Base-by-base conservation (phyloP, 1,140 invertebrate species). In the Zaprionus camerounensis region DNA sequence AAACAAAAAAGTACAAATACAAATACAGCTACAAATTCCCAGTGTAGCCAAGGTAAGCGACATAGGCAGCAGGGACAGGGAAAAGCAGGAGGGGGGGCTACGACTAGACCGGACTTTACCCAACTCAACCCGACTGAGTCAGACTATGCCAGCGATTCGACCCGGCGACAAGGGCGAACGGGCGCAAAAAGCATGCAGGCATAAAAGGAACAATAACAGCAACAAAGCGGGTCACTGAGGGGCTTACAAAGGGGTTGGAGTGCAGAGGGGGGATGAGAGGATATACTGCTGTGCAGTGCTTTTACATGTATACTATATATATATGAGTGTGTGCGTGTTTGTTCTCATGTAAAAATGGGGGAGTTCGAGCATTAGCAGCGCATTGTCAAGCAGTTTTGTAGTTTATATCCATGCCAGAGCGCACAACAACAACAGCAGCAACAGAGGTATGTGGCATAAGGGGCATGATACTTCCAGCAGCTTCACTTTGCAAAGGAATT, bases 121-220 rank as follows among this genome's bases (percentile, higher is more conserved):
- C n/a, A 38, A 17, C 53, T 38, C 38, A 22, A 36, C 12, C 31
- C 49, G 41, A 51, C 15, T 22, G 12, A 31, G 31, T 3, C 17
- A 24, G 65, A 67, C 20, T 22, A 59, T 51, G 36, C 71, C 44
- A 53, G 63, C 22, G 34, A 46, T 28, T 46, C 22, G 28, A 66
- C 15, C 31, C 73, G n/a, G 31, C 59, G 53, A 41, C 68, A 76
- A 66, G 70, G 46, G 38, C 34, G 56, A 73, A 46, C n/a, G 74
- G 44, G 34, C 17, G 46, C 31, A 62, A 67, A 62, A 73, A 61
- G 41, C 70, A 77, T 67, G 71, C 70, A 67, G 63, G 65, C 70
- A 73, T 67, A 72, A 77, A 66, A 49, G 66, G 44, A 74, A 68
- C 63, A 76, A 74, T 68, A 73, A 36, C 28, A 66, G 56, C 46